Conservation (phyloP, 2,888 invertebrate genomes). For the Orthosia cruda region DNA sequence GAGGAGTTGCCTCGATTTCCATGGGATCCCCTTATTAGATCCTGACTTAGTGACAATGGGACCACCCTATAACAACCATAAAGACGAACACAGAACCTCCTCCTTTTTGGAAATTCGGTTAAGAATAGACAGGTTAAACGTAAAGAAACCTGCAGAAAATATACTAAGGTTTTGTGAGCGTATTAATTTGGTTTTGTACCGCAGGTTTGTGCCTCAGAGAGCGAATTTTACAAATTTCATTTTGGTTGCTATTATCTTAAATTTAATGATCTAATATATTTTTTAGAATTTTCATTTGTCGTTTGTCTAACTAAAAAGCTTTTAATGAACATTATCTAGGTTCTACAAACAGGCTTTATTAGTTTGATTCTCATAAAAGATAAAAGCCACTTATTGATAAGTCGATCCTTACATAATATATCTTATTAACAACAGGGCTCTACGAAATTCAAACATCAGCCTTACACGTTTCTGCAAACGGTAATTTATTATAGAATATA, state of each 20-base stretch:
- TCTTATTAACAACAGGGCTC: conserved; percentile 17
- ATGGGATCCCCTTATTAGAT: too few species aligned
- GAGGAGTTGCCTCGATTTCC: too few species aligned
- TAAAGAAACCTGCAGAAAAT: not conserved
- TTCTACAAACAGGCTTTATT: not conserved
- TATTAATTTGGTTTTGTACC: conserved; percentile 14
- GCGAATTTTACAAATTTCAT: not conserved
- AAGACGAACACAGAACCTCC: too few species aligned
- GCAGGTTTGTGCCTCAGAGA: not conserved
- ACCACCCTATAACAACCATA: too few species aligned
- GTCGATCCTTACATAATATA: conserved; percentile 2
- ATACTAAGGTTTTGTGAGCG: conserved; percentile 3
- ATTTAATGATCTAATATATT: not conserved
- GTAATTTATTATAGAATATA: conserved; percentile 62
- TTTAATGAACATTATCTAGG: not conserved
- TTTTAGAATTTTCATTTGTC: too few species aligned
- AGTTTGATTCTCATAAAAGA: not conserved
- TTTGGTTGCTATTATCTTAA: not conserved
- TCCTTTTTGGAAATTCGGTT: too few species aligned
- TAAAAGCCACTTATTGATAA: not conserved
- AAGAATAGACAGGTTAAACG: conserved; percentile 5
- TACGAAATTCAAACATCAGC: conserved; percentile 31
- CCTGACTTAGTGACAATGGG: too few species aligned
- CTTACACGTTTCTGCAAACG: conserved; percentile 10
- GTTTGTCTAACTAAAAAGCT: too few species aligned